Percentiles rank a stretch among this genome's conserved stretches.
phyloP scores from a whole-genome alignment of 2,888 invertebrate species.

The Lottia gigantea region DNA sequence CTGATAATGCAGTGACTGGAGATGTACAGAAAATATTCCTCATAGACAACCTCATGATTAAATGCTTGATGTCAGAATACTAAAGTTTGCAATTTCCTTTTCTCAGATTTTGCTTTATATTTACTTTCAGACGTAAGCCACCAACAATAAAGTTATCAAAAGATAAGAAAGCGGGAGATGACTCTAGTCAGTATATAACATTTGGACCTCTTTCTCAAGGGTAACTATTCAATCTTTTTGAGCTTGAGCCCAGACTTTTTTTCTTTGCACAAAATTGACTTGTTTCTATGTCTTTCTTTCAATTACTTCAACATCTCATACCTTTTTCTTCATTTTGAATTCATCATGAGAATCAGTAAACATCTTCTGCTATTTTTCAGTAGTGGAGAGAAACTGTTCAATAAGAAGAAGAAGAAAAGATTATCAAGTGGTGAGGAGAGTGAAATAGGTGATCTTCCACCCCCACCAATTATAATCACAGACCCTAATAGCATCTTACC shows the following conservation, averaged over 20 bases:
- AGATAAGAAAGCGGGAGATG: neutral
- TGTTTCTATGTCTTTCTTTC: no score
- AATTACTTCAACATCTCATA: no score
- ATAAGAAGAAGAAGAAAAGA: conserved; percentile 45
- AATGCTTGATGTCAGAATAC: no score
- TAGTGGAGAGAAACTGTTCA: conserved; percentile 20
- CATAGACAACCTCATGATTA: no score
- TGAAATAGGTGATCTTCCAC: conserved; percentile 57
- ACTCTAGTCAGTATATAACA: neutral
- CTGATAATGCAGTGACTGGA: no score
- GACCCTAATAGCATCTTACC: conserved; percentile 60
- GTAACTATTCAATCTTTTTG: neutral
- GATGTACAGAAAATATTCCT: no score
- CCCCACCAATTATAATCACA: conserved; percentile 57
- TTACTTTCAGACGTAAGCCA: neutral
- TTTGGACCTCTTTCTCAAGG: neutral
- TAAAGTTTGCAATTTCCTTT: no score
- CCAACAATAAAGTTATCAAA: conserved; percentile 2
- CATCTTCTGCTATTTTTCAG: no score
- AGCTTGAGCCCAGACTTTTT: no score
- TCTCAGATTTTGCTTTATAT: neutral
- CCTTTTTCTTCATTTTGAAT: no score
- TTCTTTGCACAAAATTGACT: no score
- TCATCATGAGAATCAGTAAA: no score
- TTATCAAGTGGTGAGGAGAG: conserved; percentile 54